A percentile compares a stretch with the other conserved stretches of the same genome.
phyloP scores from a whole-genome alignment of 1,140 invertebrate species.

The Nasonia giraulti region DNA sequence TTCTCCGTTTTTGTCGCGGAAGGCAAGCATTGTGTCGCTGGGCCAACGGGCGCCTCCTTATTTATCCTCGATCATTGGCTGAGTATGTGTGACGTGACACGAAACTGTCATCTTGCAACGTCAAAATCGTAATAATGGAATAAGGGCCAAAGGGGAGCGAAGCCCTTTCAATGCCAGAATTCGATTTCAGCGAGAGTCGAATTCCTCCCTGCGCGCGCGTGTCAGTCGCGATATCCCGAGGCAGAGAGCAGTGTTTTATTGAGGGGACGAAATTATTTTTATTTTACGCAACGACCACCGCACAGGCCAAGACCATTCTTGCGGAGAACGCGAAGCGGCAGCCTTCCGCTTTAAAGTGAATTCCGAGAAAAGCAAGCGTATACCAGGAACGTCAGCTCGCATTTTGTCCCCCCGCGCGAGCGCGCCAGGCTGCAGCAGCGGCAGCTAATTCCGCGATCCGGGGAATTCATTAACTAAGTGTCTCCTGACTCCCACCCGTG shows the following conservation, averaged over 20 bases:
- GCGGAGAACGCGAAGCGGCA: neutral
- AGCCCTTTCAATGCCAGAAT: constrained; percentile 31
- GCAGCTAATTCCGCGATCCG: constrained; percentile 56
- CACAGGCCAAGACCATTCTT: too few relatives aligned
- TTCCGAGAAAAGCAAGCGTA: neutral
- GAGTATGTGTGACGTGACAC: neutral
- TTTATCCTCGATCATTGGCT: constrained; percentile 38
- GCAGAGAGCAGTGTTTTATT: neutral
- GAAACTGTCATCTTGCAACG: neutral
- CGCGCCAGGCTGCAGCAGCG: neutral
- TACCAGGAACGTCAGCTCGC: neutral
- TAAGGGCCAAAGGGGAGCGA: neutral
- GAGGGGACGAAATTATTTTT: neutral
- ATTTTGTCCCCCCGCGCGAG: neutral
- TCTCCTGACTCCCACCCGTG: constrained; percentile 43
- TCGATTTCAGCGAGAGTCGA: constrained; percentile 19
- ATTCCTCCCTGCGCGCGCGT: neutral
- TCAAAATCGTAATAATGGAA: constrained; percentile 37
- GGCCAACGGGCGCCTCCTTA: neutral
- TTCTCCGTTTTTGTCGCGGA: neutral
- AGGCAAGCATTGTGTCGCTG: too few relatives aligned
- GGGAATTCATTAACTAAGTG: constrained; percentile 65
- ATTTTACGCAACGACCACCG: too few relatives aligned
- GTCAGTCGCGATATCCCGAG: neutral
- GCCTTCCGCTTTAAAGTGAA: neutral